Evolutionary conservation across 2,797 vertebrate species (phyloP).

Genomic region (Cephalopachus bancanus): DNA sequence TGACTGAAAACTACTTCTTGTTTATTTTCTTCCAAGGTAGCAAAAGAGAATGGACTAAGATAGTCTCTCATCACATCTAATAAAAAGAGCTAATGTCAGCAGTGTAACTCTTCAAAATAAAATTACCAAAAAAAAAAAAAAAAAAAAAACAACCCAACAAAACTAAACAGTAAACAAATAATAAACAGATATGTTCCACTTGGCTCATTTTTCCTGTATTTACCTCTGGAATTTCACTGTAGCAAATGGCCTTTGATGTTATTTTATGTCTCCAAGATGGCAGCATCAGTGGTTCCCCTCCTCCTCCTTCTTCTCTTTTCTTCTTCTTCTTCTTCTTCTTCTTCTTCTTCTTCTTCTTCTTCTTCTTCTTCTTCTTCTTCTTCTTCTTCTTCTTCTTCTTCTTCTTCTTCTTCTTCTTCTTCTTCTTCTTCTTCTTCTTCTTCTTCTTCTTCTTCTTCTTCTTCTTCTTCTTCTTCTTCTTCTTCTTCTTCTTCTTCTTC

Average conservation of each 20-base stretch:
- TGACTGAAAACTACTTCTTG: not conserved
- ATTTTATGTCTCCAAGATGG: not conserved
- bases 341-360: not conserved
- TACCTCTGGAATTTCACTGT: not conserved
- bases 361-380: not conserved
- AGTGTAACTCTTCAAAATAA: not conserved
- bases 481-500: rapidly evolving
- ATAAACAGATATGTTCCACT: not conserved
- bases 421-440: rapidly evolving
- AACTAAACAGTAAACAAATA: not conserved
- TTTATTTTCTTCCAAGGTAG: not conserved
- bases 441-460: not conserved
- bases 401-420: rapidly evolving
- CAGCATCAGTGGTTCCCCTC: too few species aligned
- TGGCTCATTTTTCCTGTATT: not conserved
- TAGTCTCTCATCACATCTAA: not conserved
- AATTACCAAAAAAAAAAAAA: not conserved
- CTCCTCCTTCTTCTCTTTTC: too few species aligned
- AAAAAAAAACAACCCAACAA: not conserved
- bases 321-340: not conserved
- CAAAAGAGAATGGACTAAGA: not conserved
- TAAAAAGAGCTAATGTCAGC: not conserved
- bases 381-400: too few species aligned
- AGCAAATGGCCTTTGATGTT: not conserved
- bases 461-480: not conserved